Base-by-base conservation (phyloP, 53 echinoderm and acorn worm species). In the Actinopyga echinites region DNA sequence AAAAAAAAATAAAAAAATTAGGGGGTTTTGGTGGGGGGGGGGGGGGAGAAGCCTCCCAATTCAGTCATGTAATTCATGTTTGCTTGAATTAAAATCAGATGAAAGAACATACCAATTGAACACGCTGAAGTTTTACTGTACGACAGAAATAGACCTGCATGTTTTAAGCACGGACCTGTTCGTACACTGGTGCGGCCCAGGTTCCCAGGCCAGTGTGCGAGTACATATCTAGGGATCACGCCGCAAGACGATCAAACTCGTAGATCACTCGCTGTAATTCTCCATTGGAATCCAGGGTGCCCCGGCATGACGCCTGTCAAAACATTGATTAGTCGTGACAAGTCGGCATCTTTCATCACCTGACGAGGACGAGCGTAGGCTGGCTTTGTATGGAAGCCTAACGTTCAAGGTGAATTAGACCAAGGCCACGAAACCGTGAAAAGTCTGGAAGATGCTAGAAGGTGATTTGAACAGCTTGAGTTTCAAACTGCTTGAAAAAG, bases 391-490 rank as follows among this genome's bases (percentile, higher is more conserved):
- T 71, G 71, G 37, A 43, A 71, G 71, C 71, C 71, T 71, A 71
- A 71, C 71, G 42, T 71, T 71, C 23, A 71, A 71, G 71, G 71
- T 71, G 71, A 71, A 71, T 37, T 23, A 71, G 23, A 24, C 40
- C 71, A 40, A 71, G 71, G 71, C 71, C 71, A 71, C 71, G 71
- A 71, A 42, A 71, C 71, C 71, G 8, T 71, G 71, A 71, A 23
- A 42, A 25, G 71, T 71, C 71, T 71, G 40, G 71, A 8, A 71
- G 71, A 44, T 71, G 25, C 24, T 71, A 40, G 42, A 71, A 71
- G 71, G 71, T 71, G 71, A 71, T 42, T 71, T 42, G 26, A 71
- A 71, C 71, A 71, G 71, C 71, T 71, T 71, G 71, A 71, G 24
- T 71, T 71, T 40, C 71, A 71, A 71, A 71, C 71, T 45, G 71